Base-by-base conservation (phyloP, 1,140 invertebrate species). In the Fopius arisanus region DNA sequence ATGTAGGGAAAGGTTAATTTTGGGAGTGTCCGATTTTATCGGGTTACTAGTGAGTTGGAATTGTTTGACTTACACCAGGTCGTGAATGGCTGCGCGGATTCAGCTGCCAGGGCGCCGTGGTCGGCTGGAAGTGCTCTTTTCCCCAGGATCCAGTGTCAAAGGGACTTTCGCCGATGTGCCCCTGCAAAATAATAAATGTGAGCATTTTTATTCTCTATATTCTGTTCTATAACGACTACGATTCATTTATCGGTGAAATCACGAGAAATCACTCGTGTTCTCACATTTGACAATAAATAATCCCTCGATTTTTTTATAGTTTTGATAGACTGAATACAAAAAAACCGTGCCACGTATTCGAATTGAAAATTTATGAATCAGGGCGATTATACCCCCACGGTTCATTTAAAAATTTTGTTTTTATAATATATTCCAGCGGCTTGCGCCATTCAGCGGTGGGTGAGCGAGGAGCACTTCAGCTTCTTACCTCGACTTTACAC, bases 101-200 rank as follows among this genome's bases (percentile, higher is more conserved):
- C 76, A 85, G 82, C 82, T 87, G 86, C 87, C 87, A 88, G 78
- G 86, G 83, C 78, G 85, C 81, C 59, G 85, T 80, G 66, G 85
- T 84, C 76, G 84, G 82, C 75, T 87, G 87, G 80, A 86, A 88
- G 67, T 88, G 86, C 76, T 87, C 84, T 78, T 88, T 88, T 75
- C 82, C 83, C 87, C 87, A 88, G 72, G 87, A 87, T 77, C 85
- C 83, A 81, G 78, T 86, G 80, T 88, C 87, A 76, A 88, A 88
- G 67, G 87, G 85, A 80, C 81, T 87, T 75, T 88, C 87, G 77
- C 87, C 86, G 76, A 88, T 84, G 78, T 88, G 86, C 77, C 87
- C 87, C 87, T 88, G 79, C 67, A 84, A 66, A 71, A 59, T 29
- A 54, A n/a, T 16, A 41, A 62, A 63, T 23, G 37, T 26, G 41